Percentiles rank a stretch among this genome's conserved stretches.
Conservation (phyloP, 1,140 invertebrate genomes). For the Tetramorium alpestre region DNA sequence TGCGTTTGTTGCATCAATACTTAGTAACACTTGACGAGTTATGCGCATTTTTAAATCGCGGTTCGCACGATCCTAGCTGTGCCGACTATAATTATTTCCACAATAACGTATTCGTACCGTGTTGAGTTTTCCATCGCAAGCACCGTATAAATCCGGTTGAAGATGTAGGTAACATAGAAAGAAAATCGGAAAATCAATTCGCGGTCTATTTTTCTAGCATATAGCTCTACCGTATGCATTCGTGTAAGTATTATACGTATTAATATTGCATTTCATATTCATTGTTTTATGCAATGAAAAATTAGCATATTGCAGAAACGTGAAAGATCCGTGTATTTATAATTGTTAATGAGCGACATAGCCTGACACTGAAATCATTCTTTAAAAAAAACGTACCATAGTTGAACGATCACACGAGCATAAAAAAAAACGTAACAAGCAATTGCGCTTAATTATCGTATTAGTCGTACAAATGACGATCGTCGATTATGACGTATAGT, state of each 20-base stretch:
- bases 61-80: conserved; percentile 15
- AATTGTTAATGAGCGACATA: neutral
- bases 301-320: neutral
- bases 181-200: conserved; percentile 24
- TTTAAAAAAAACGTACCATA: neutral
- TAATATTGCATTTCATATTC: neutral
- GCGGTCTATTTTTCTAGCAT: neutral
- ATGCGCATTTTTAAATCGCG: conserved; percentile 53
- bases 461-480: conserved; percentile 69
- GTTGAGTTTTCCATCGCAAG: conserved; percentile 20
- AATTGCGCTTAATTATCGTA: conserved; percentile 59
- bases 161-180: conserved; percentile 18
- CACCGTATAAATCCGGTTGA: conserved; percentile 37
- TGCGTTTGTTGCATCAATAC: conserved; percentile 53
- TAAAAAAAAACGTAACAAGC: conserved; percentile 49
- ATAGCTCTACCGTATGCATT: neutral
- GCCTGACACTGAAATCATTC: neutral
- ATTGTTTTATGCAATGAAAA: neutral
- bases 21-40: conserved; percentile 48
- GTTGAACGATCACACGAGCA: neutral
- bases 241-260: neutral
- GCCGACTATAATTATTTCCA: conserved; percentile 38
- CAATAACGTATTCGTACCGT: conserved; percentile 27
- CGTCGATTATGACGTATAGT: conserved; percentile 52
- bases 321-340: neutral